These are phyloP conservation scores for Noctua janthe DNA, from an alignment of 2,888 invertebrate species.

Conservation along the genomic window DNA sequence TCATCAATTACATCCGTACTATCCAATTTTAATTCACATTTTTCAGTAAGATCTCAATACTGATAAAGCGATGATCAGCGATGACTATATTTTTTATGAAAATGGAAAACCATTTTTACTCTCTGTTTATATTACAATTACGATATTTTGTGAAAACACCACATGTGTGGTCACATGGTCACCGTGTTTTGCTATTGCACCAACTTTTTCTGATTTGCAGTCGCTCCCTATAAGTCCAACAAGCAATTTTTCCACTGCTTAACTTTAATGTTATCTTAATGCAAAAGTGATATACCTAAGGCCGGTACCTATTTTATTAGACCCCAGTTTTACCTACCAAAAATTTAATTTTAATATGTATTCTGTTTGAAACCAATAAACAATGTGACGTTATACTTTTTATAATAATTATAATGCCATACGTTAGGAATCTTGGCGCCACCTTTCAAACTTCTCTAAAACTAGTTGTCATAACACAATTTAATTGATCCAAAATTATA, in stretches of 20 bases:
- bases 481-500: constrained; percentile 28
- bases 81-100: not conserved
- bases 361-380: not conserved
- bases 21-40: no score
- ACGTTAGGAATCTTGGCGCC: constrained; percentile 43
- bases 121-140: not conserved
- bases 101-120: not conserved
- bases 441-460: not conserved
- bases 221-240: not conserved
- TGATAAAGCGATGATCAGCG: not conserved
- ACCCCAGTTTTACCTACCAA: not conserved
- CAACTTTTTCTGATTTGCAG: not conserved
- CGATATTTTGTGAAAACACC: no score
- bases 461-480: constrained; percentile 39
- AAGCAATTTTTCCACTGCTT: not conserved
- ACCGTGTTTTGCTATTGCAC: no score
- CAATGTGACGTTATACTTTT: not conserved
- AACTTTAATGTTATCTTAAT: not conserved
- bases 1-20: no score
- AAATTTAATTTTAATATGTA: not conserved
- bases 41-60: not conserved
- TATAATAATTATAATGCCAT: not conserved
- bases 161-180: no score
- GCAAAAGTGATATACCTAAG: not conserved
- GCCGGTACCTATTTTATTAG: not conserved